phyloP scores from a whole-genome alignment of 2,113 vertebrate genomes.

The Nettapus auritus region DNA sequence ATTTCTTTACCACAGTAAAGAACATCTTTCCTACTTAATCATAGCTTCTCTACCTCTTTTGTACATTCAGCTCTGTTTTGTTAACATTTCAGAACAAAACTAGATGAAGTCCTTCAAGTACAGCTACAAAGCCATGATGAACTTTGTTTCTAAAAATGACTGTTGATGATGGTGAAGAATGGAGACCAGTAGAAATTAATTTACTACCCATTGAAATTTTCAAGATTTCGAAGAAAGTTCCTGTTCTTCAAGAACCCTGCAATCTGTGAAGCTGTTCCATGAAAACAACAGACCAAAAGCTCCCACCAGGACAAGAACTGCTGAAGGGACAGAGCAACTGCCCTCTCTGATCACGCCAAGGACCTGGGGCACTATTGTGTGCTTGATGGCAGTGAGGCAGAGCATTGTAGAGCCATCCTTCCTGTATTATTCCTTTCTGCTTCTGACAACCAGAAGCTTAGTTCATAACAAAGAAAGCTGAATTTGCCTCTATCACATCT shows the following conservation, averaged over 20 bases:
- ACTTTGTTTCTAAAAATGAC: not conserved
- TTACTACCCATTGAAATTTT: not conserved
- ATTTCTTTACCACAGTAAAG: not conserved
- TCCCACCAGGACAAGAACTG: not conserved
- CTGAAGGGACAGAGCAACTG: not conserved
- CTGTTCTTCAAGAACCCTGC: not conserved
- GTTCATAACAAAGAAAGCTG: not conserved
- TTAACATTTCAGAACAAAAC: slow-evolving; percentile 34
- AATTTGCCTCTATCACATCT: not conserved
- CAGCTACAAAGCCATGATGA: not conserved
- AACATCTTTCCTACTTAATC: not conserved
- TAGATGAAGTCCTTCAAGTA: slow-evolving; percentile 13
- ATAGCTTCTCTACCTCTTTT: not conserved
- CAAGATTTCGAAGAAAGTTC: not conserved
- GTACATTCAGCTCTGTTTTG: not conserved
- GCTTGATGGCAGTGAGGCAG: accelerated
- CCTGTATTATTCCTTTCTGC: not conserved
- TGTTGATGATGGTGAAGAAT: not conserved
- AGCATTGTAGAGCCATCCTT: not conserved
- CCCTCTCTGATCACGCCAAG: not conserved
- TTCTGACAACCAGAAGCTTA: not conserved
- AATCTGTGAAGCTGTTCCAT: not conserved
- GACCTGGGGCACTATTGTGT: not conserved
- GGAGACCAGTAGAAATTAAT: not conserved
- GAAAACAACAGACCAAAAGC: not conserved